Evolutionary conservation across 2,113 vertebrate genomes (phyloP).

Genomic region (Nanger granti): DNA sequence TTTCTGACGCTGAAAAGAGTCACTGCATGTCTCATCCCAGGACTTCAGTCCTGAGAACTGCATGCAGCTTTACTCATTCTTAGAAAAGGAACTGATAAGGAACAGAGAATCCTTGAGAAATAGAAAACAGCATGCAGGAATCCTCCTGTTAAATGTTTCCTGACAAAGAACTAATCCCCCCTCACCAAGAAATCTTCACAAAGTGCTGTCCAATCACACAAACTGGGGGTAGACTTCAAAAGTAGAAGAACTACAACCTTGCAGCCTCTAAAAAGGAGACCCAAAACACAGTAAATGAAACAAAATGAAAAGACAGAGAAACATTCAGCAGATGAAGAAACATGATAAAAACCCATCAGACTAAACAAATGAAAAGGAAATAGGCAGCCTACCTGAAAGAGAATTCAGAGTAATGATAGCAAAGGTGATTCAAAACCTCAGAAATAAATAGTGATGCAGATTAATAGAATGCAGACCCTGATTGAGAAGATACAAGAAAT

Average conservation of each 20-base stretch:
- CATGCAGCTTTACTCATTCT: too few relatives aligned
- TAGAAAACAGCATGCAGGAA: too few relatives aligned
- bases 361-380: background rate
- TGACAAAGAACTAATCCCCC: background rate
- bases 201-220: background rate
- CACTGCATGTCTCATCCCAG: too few relatives aligned
- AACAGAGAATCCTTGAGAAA: too few relatives aligned
- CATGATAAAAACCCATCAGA: background rate
- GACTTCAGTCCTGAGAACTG: too few relatives aligned
- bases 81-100: too few relatives aligned
- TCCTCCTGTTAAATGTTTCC: too few relatives aligned
- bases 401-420: background rate
- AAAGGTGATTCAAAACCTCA: background rate
- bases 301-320: background rate
- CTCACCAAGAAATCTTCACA: background rate
- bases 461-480: background rate
- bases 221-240: background rate
- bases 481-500: background rate
- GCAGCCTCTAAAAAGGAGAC: background rate
- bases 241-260: background rate
- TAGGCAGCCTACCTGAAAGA: background rate
- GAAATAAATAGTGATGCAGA: background rate
- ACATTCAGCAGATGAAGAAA: background rate
- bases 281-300: background rate
- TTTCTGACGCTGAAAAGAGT: too few relatives aligned